Conservation (phyloP, 1,140 invertebrate genomes). For the Lasaia peninsularis region DNA sequence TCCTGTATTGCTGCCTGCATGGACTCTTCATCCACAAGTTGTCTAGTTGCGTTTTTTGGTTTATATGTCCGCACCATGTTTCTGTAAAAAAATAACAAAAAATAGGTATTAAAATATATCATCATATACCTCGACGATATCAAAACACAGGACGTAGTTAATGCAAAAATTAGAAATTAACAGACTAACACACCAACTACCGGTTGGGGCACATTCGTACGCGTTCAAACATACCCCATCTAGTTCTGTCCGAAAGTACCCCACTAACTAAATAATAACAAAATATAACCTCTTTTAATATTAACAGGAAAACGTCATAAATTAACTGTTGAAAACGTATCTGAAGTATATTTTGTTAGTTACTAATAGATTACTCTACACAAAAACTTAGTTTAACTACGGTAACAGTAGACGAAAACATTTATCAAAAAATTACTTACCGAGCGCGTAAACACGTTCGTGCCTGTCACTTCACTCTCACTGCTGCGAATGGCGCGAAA, state of each 20-base stretch:
- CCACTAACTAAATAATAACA: slow-evolving; percentile 4
- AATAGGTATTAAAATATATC: background rate
- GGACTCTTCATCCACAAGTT: slow-evolving; percentile 1
- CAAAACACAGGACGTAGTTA: background rate
- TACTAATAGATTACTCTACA: background rate
- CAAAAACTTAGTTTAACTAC: too few species aligned
- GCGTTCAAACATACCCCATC: slow-evolving; percentile 4
- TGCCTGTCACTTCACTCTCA: slow-evolving; percentile 7
- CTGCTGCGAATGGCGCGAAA: slow-evolving; percentile 14
- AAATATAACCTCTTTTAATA: background rate
- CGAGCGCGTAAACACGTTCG: slow-evolving; percentile 12
- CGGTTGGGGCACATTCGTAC: slow-evolving; percentile 7
- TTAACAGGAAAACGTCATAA: background rate
- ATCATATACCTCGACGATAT: background rate
- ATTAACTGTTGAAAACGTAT: background rate
- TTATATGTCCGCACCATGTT: background rate
- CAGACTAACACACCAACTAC: background rate
- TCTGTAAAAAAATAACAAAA: background rate
- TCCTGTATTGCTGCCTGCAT: background rate
- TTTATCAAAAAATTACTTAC: slow-evolving; percentile 14
- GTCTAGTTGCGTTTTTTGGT: background rate
- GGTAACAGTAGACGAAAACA: too few species aligned
- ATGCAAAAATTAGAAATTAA: background rate
- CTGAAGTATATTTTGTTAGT: too few species aligned
- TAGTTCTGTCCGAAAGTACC: background rate